Evolutionary conservation across 2,888 invertebrate genomes (phyloP).

Genomic region (Microplitis manilae): DNA sequence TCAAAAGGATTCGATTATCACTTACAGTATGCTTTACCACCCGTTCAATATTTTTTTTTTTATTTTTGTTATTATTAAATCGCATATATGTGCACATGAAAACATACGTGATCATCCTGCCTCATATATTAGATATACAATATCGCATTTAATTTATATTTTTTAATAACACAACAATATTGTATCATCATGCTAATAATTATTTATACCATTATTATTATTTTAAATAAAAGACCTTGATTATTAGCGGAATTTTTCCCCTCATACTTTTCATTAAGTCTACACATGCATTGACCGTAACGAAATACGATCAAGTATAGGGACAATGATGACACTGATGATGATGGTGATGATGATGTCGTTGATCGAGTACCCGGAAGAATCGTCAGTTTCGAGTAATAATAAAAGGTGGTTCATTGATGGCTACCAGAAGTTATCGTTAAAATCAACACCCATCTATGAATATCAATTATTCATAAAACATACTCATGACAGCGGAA

Average conservation of each 20-base stretch:
- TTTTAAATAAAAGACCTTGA: slow-evolving; percentile 66
- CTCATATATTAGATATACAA: neutral
- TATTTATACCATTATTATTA: slow-evolving; percentile 58
- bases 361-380: slow-evolving; percentile 31
- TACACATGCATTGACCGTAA: slow-evolving; percentile 26
- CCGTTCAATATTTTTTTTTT: slow-evolving; percentile 1
- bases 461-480: slow-evolving; percentile 74
- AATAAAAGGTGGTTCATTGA: slow-evolving; percentile 26
- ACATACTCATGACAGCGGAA: neutral
- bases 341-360: slow-evolving; percentile 70
- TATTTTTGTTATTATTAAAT: slow-evolving; percentile 11
- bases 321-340: slow-evolving; percentile 58
- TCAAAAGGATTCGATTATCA: slow-evolving; percentile 40
- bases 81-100: slow-evolving; percentile 69
- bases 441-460: slow-evolving; percentile 65
- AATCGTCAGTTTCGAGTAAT: slow-evolving; percentile 18
- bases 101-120: neutral
- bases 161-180: slow-evolving; percentile 71
- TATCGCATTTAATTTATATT: neutral
- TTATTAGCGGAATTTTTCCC: slow-evolving; percentile 19
- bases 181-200: slow-evolving; percentile 51
- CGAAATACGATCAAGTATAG: slow-evolving; percentile 33
- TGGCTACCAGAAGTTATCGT: slow-evolving; percentile 64
- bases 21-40: neutral
- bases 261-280: slow-evolving; percentile 22